These are phyloP conservation scores for Folsomia manolachei DNA, from an alignment of 2,888 invertebrate species.

Conservation along the genomic window DNA sequence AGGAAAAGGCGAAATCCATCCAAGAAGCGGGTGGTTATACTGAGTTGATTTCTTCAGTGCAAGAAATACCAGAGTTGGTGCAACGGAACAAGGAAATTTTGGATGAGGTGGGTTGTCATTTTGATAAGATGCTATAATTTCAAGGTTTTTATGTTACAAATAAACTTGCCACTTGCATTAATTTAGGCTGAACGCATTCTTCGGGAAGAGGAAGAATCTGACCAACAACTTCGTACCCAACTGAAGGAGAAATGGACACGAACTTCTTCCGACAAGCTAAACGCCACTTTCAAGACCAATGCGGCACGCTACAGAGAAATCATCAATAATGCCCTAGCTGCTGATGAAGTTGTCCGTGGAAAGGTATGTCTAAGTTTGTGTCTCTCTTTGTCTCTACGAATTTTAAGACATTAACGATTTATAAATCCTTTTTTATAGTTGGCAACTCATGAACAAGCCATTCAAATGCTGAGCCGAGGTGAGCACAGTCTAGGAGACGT, in stretches of 20 bases:
- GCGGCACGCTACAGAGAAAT: slow-evolving; percentile 81
- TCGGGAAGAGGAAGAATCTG: slow-evolving; percentile 87
- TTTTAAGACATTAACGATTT: too few species aligned
- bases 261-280: slow-evolving; percentile 80
- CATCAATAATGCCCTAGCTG: slow-evolving; percentile 48
- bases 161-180: too few species aligned
- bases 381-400: too few species aligned
- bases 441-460: slow-evolving; percentile 70
- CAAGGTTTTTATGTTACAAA: too few species aligned
- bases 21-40: slow-evolving; percentile 73
- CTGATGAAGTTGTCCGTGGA: slow-evolving; percentile 49
- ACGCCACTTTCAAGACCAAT: slow-evolving; percentile 83
- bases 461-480: slow-evolving; percentile 74
- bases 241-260: slow-evolving; percentile 92
- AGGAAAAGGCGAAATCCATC: slow-evolving; percentile 78
- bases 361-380: slow-evolving; percentile 34
- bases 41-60: slow-evolving; percentile 69
- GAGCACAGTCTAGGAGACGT: slow-evolving; percentile 67
- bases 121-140: too few species aligned
- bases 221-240: slow-evolving; percentile 79
- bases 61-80: slow-evolving; percentile 83
- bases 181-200: slow-evolving; percentile 71
- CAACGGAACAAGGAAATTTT: slow-evolving; percentile 91
- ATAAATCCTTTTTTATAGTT: too few species aligned
- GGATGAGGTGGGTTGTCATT: slow-evolving; percentile 88